Evolutionary conservation across 1,140 invertebrate species (phyloP).

Genomic region (Lepidurus apus): DNA sequence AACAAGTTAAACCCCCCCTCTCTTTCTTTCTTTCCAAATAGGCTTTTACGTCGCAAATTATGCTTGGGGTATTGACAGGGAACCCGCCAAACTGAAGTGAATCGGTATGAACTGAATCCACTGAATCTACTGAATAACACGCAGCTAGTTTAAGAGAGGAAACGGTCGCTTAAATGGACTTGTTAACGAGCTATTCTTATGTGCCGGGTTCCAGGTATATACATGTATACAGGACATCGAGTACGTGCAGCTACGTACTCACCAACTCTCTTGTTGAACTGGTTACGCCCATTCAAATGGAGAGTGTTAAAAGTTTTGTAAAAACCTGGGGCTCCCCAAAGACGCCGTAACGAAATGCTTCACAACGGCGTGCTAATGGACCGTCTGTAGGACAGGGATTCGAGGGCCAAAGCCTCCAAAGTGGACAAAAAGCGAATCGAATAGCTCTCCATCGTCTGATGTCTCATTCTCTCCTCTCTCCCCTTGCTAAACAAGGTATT

Average conservation of each 20-base stretch:
- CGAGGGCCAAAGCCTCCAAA: too few relatives aligned
- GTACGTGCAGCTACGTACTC: not conserved
- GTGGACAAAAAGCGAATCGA: too few relatives aligned
- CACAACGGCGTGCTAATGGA: not conserved
- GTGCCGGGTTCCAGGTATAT: not conserved
- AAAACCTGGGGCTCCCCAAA: not conserved
- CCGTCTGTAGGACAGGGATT: too few relatives aligned
- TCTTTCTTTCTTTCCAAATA: too few relatives aligned
- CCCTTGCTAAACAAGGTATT: too few relatives aligned
- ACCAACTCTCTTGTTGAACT: not conserved
- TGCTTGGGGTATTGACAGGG: not conserved
- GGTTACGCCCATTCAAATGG: not conserved
- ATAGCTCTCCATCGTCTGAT: too few relatives aligned
- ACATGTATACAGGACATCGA: not conserved
- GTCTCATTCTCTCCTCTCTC: too few relatives aligned
- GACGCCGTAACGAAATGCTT: constrained; percentile 1
- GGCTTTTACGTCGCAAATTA: not conserved
- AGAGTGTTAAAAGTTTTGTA: not conserved
- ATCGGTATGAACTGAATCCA: too few relatives aligned
- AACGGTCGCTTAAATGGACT: not conserved
- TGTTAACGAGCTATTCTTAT: constrained; percentile 11
- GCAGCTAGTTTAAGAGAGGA: not conserved
- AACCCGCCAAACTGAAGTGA: not conserved
- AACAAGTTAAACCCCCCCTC: not conserved
- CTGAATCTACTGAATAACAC: too few relatives aligned